Evolutionary conservation across 2,888 invertebrate species (phyloP).

Genomic region (Ennomos quercinarius): DNA sequence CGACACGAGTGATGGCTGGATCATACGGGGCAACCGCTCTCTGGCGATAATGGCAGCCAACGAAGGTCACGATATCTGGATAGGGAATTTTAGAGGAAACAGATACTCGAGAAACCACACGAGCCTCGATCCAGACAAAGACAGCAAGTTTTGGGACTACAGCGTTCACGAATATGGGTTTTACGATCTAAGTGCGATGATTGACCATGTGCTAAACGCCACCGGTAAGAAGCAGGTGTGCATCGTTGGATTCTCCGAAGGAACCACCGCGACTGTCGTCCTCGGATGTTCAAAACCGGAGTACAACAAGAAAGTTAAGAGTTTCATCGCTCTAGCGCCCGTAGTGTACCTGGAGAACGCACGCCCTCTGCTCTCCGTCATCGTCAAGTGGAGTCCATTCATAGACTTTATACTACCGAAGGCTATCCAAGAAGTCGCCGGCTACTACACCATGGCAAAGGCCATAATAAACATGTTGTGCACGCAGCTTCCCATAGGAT

Average conservation of each 20-base stretch:
- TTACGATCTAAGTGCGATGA: conserved; percentile 88
- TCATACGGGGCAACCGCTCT: conserved; percentile 48
- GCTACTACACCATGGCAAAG: conserved; percentile 38
- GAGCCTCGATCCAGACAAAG: conserved; percentile 50
- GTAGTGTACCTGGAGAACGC: conserved; percentile 35
- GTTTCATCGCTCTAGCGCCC: conserved; percentile 40
- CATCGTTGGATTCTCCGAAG: conserved; percentile 89
- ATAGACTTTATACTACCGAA: conserved; percentile 34
- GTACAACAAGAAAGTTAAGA: conserved; percentile 84
- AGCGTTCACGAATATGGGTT: conserved; percentile 86
- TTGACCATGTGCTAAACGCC: conserved; percentile 49
- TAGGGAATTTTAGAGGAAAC: conserved; percentile 60
- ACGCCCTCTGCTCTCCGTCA: conserved; percentile 5
- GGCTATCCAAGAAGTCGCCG: conserved; percentile 41
- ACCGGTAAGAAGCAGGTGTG: conserved; percentile 82
- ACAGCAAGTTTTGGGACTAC: conserved; percentile 79
- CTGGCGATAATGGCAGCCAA: conserved; percentile 44
- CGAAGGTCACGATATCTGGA: conserved; percentile 52
- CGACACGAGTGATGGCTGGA: conserved; percentile 50
- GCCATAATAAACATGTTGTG: conserved; percentile 44
- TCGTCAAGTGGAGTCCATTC: conserved; percentile 37
- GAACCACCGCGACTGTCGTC: conserved; percentile 83
- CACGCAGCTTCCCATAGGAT: conserved; percentile 38
- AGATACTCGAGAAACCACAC: conserved; percentile 84
- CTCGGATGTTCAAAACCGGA: conserved; percentile 78